phyloP scores from a whole-genome alignment of 2,113 vertebrate genomes.

The Zootoca vivipara region DNA sequence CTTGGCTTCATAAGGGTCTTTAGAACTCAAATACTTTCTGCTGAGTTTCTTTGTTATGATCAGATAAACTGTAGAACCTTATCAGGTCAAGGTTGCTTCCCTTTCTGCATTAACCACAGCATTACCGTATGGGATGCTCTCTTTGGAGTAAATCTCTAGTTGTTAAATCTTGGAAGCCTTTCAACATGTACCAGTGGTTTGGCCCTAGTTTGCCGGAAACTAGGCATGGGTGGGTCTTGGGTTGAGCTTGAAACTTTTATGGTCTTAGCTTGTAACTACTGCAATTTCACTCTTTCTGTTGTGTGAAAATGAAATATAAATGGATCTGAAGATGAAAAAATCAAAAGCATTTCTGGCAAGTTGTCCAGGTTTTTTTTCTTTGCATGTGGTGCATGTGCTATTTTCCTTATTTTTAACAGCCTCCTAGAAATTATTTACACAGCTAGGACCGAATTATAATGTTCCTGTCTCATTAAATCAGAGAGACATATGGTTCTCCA shows the following conservation, averaged over 20 bases:
- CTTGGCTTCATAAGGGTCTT: not conserved
- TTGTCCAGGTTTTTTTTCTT: not conserved
- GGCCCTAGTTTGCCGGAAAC: slow-evolving; percentile 31
- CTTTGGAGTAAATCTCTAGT: not conserved
- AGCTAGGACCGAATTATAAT: slow-evolving; percentile 47
- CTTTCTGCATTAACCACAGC: slow-evolving; percentile 1
- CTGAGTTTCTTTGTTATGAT: slow-evolving; percentile 11
- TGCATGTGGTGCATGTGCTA: slow-evolving; percentile 20
- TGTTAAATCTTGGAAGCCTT: not conserved
- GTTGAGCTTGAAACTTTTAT: not conserved
- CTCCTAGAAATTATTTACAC: slow-evolving; percentile 35
- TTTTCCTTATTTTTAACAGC: slow-evolving; percentile 10
- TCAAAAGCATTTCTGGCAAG: not conserved
- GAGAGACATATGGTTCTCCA: no score
- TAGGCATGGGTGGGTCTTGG: not conserved
- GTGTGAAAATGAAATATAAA: slow-evolving; percentile 5
- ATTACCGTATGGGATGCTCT: not conserved
- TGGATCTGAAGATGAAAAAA: no score
- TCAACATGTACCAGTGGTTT: not conserved
- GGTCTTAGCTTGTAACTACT: not conserved
- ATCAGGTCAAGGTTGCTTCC: not conserved
- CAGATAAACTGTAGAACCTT: slow-evolving; percentile 1
- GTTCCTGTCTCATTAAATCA: slow-evolving; percentile 60
- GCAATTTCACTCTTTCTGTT: slow-evolving; percentile 22
- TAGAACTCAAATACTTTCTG: slow-evolving; percentile 35